Evolutionary conservation across 23 tunicate genomes (phyloP).

Genomic region (Oikopleura vanhoeffeni): DNA sequence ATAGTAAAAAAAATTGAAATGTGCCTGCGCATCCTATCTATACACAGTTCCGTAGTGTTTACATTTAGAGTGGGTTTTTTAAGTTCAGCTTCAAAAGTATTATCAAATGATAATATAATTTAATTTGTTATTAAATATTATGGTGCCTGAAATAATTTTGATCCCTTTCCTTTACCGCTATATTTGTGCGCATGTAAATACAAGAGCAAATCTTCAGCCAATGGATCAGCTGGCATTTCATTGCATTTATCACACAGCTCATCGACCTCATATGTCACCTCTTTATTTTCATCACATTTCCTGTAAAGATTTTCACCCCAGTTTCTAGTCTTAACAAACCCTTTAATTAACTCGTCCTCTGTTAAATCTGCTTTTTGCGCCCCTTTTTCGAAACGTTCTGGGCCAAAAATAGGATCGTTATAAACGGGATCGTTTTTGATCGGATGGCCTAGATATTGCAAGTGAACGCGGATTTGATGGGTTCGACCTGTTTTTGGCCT

Average conservation of each 20-base stretch:
- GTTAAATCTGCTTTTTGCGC: background rate
- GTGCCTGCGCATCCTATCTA: too few relatives aligned
- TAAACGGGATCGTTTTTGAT: conserved; percentile 67
- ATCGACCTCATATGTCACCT: background rate
- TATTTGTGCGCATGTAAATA: conserved; percentile 43
- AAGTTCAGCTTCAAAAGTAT: too few relatives aligned
- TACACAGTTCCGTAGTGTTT: too few relatives aligned
- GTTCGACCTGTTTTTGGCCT: conserved; percentile 53
- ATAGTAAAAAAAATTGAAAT: too few relatives aligned
- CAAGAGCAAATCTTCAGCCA: conserved; percentile 27
- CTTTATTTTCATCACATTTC: background rate
- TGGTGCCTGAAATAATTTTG: too few relatives aligned
- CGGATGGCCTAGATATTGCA: conserved; percentile 76
- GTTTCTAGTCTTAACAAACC: background rate
- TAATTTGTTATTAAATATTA: too few relatives aligned
- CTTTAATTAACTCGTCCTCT: background rate
- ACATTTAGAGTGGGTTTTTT: too few relatives aligned
- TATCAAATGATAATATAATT: too few relatives aligned
- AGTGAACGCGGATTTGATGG: conserved; percentile 87
- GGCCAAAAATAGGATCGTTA: conserved; percentile 37
- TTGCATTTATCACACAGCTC: conserved; percentile 35
- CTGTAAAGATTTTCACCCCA: background rate
- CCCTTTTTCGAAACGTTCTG: background rate
- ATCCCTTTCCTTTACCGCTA: too few relatives aligned
- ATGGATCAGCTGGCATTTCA: conserved; percentile 51